Evolutionary conservation across 2,797 vertebrate genomes (phyloP).

Genomic region (Odontamblyopus rebecca): DNA sequence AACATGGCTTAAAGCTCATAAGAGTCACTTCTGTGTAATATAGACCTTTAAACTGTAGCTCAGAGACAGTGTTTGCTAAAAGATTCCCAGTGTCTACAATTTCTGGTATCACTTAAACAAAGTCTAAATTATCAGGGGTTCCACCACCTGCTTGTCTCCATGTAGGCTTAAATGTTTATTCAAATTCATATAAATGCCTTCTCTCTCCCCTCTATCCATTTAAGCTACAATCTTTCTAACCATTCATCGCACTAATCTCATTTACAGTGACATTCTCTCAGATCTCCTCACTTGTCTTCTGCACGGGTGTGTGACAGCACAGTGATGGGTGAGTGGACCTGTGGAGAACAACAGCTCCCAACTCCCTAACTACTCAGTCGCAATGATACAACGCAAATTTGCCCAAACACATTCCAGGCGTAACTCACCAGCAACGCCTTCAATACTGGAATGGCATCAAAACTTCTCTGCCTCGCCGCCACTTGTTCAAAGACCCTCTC

Average conservation of each 20-base stretch:
- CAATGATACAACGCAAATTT: conserved; percentile 50
- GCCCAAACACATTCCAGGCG: conserved; percentile 55
- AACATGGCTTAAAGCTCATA: no score
- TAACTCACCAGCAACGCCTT: conserved; percentile 34
- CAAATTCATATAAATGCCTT: no score
- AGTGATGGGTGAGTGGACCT: conserved; percentile 6
- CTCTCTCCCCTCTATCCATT: no score
- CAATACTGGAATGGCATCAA: conserved; percentile 57
- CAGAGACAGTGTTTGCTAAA: no score
- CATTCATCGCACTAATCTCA: neutral
- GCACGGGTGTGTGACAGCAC: conserved; percentile 12
- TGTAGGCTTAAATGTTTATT: neutral
- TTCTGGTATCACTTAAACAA: neutral
- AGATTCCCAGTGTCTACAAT: neutral
- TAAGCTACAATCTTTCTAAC: neutral
- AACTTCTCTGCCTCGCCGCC: conserved; percentile 27
- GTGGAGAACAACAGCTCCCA: conserved; percentile 13
- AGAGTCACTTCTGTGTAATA: no score
- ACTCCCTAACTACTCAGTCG: conserved; percentile 27
- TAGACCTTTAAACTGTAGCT: no score
- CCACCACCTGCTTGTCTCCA: neutral
- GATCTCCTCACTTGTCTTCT: conserved; percentile 13
- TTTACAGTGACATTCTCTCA: neutral
- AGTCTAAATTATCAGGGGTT: no score
- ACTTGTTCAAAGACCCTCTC: conserved; percentile 51